A percentile compares a stretch with the other conserved stretches of the same genome.
These are phyloP conservation scores for Empidonax alnorum DNA, from an alignment of 2,113 vertebrate genomes.

Conservation along the genomic window DNA sequence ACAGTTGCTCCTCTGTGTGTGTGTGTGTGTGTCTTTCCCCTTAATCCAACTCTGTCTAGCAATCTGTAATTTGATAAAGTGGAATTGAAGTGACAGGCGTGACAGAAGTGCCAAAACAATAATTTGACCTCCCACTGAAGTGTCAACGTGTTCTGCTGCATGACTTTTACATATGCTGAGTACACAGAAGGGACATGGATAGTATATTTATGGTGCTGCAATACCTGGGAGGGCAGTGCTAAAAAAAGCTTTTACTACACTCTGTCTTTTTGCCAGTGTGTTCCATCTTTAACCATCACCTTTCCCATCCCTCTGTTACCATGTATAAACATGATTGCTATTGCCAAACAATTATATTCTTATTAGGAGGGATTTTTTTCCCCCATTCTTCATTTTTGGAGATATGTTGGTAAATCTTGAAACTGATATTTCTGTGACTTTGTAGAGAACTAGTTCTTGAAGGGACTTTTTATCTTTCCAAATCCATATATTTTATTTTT, in stretches of 20 bases:
- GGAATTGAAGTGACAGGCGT: conserved; percentile 68
- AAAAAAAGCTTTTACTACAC: neutral
- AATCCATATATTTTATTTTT: no score
- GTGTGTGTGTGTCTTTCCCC: neutral
- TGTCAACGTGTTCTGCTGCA: neutral
- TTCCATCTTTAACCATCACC: neutral
- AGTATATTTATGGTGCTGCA: neutral
- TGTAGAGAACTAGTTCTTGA: neutral
- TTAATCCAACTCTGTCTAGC: conserved; percentile 59
- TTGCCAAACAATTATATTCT: neutral
- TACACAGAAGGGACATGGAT: neutral
- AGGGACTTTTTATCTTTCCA: neutral
- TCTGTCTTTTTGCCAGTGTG: neutral
- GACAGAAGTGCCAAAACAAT: conserved; percentile 72
- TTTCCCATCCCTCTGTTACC: neutral
- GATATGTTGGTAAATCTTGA: neutral
- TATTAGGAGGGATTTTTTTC: neutral
- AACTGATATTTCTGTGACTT: neutral
- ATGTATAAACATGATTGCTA: neutral
- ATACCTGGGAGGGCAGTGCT: neutral
- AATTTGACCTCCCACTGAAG: conserved; percentile 63
- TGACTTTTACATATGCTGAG: neutral
- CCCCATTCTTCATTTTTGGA: neutral
- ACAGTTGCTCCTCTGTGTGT: conserved; percentile 18
- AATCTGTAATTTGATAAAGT: conserved; percentile 74